phyloP scores from a whole-genome alignment of 2,888 invertebrate genomes.

The Tenthredo notha region DNA sequence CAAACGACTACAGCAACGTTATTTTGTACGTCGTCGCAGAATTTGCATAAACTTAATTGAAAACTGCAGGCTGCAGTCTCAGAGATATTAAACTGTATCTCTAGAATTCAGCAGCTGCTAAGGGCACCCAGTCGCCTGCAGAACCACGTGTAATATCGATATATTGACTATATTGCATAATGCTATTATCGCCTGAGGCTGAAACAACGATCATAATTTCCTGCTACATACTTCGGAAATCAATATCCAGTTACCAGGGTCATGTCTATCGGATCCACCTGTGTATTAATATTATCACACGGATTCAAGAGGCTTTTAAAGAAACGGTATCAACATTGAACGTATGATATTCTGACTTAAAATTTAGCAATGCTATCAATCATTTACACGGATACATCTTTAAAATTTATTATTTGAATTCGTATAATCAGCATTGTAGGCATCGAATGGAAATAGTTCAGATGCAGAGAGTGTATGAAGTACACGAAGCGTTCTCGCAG shows the following conservation, averaged over 20 bases:
- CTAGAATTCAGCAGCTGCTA: conserved; percentile 29
- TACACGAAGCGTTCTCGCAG: neutral
- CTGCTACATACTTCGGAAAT: conserved; percentile 20
- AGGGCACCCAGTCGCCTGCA: conserved; percentile 9
- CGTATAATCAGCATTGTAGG: neutral
- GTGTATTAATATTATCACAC: conserved; percentile 12
- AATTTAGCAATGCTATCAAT: neutral
- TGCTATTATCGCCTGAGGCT: conserved; percentile 36
- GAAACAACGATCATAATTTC: conserved; percentile 19
- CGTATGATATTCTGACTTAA: neutral
- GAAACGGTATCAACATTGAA: neutral
- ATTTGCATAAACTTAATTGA: conserved; percentile 52
- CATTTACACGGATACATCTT: neutral
- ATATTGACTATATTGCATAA: conserved; percentile 27
- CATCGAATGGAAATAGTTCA: neutral
- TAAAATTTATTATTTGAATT: neutral
- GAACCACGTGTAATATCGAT: conserved; percentile 29
- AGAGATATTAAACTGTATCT: conserved; percentile 45
- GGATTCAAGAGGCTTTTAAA: neutral
- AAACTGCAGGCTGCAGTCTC: conserved; percentile 48
- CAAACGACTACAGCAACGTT: conserved; percentile 36
- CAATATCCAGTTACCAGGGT: conserved; percentile 34
- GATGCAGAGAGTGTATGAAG: neutral
- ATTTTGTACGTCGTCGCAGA: conserved; percentile 39
- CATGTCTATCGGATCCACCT: conserved; percentile 6